phyloP scores from a whole-genome alignment of 1,140 invertebrate species.

The Teleogryllus occipitalis region DNA sequence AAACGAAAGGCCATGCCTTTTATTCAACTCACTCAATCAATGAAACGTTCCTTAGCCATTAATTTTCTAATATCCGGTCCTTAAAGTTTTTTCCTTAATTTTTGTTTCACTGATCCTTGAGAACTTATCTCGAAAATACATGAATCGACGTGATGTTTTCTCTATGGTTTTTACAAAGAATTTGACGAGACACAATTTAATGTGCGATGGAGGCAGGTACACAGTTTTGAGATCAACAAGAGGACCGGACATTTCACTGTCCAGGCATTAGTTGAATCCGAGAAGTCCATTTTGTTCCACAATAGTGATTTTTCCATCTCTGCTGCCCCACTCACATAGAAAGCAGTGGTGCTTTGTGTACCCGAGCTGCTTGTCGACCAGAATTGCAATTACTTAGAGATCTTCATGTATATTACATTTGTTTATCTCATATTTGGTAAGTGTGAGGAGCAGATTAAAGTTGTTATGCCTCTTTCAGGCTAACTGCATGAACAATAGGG shows the following conservation, averaged over 20 bases:
- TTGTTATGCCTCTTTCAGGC: too few relatives aligned
- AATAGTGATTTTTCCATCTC: conserved; percentile 9
- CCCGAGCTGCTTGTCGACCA: too few relatives aligned
- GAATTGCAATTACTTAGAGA: too few relatives aligned
- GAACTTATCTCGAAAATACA: conserved; percentile 30
- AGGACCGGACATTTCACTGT: background rate
- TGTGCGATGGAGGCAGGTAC: conserved; percentile 27
- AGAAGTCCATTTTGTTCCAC: conserved; percentile 7
- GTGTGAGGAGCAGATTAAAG: too few relatives aligned
- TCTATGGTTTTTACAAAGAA: conserved; percentile 35
- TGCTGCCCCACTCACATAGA: background rate
- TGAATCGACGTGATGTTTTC: conserved; percentile 31
- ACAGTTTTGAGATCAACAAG: conserved; percentile 7
- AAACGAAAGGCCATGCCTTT: too few relatives aligned
- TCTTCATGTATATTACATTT: too few relatives aligned
- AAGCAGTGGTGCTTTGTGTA: background rate
- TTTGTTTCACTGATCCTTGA: conserved; percentile 9
- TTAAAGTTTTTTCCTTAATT: background rate
- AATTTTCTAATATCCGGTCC: background rate
- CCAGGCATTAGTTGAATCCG: background rate
- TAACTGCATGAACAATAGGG: too few relatives aligned
- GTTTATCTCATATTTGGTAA: too few relatives aligned
- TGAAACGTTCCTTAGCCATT: background rate
- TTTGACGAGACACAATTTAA: conserved; percentile 36
- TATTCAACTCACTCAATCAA: too few relatives aligned